Conservation (phyloP, 2,113 vertebrate genomes). For the Thalassoma bifasciatum region DNA sequence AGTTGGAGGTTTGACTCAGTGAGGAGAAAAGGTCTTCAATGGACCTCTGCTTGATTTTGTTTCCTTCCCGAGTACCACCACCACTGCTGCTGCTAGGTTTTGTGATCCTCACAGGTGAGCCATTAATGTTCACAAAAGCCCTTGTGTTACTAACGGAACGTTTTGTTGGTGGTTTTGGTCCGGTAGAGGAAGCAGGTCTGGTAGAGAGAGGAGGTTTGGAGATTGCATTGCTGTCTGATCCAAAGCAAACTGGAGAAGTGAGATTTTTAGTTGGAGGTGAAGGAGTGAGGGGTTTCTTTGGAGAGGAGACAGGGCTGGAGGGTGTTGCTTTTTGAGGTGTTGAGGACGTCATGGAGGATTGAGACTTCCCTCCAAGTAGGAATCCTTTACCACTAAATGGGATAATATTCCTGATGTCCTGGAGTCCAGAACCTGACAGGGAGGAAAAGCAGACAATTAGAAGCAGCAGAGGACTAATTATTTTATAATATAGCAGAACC, state of each 20-base stretch:
- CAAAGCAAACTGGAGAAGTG: constrained; percentile 6
- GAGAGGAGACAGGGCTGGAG: neutral
- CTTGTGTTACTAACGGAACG: constrained; percentile 80
- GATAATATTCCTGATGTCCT: constrained; percentile 76
- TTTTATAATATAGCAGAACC: neutral
- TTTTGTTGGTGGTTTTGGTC: constrained; percentile 46
- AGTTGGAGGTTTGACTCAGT: neutral
- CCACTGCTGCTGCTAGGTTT: constrained; percentile 34
- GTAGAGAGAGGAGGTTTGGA: constrained; percentile 6
- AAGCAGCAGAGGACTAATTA: neutral
- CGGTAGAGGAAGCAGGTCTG: constrained; percentile 8
- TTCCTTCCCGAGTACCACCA: neutral
- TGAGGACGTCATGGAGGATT: constrained; percentile 6
- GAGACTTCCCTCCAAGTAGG: constrained; percentile 81
- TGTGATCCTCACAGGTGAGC: constrained; percentile 82
- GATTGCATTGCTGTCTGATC: neutral
- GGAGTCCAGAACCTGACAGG: constrained; percentile 74
- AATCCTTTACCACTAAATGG: constrained; percentile 92
- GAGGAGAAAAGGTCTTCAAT: constrained; percentile 71
- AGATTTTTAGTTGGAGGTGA: constrained; percentile 15
- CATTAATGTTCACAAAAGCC: constrained; percentile 81
- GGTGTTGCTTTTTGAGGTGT: neutral
- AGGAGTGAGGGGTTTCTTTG: constrained; percentile 23
- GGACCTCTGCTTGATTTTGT: constrained; percentile 63
- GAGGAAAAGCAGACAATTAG: constrained; percentile 4